Conservation (phyloP, 2,113 vertebrate species). For the Aplodontia rufa region DNA sequence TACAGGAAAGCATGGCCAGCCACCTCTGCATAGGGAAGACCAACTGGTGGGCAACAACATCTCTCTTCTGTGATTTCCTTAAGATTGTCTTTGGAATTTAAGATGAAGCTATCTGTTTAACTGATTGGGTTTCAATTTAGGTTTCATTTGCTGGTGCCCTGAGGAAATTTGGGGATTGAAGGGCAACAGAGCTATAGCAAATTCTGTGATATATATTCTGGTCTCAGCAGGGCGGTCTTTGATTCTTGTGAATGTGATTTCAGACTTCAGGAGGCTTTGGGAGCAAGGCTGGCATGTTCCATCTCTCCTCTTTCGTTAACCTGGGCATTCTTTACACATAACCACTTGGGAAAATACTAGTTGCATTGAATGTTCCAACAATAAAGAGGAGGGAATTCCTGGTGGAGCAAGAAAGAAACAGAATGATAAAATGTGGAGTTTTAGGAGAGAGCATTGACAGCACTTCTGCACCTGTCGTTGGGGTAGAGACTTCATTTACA, state of each 20-base stretch:
- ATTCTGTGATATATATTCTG: slow-evolving; percentile 44
- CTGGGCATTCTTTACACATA: neutral
- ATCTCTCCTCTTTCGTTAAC: neutral
- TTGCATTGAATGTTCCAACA: slow-evolving; percentile 9
- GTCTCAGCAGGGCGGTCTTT: slow-evolving; percentile 52
- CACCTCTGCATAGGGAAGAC: neutral
- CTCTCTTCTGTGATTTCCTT: neutral
- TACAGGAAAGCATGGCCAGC: neutral
- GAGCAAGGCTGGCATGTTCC: neutral
- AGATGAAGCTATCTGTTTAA: slow-evolving; percentile 70
- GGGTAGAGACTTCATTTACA: neutral
- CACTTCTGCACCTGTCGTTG: neutral
- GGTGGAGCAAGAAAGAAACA: too few species aligned
- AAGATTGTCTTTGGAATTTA: slow-evolving; percentile 35
- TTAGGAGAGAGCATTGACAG: neutral
- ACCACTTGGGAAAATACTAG: neutral
- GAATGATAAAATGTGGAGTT: neutral
- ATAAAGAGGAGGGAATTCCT: neutral
- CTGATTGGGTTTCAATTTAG: slow-evolving; percentile 66
- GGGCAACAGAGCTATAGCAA: slow-evolving; percentile 42
- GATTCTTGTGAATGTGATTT: slow-evolving; percentile 57
- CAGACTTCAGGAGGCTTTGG: neutral
- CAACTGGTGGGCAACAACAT: neutral
- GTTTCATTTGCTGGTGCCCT: slow-evolving; percentile 42
- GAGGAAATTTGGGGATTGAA: slow-evolving; percentile 55